phyloP scores from a whole-genome alignment of 2,113 vertebrate genomes.

The Engystomops pustulosus region DNA sequence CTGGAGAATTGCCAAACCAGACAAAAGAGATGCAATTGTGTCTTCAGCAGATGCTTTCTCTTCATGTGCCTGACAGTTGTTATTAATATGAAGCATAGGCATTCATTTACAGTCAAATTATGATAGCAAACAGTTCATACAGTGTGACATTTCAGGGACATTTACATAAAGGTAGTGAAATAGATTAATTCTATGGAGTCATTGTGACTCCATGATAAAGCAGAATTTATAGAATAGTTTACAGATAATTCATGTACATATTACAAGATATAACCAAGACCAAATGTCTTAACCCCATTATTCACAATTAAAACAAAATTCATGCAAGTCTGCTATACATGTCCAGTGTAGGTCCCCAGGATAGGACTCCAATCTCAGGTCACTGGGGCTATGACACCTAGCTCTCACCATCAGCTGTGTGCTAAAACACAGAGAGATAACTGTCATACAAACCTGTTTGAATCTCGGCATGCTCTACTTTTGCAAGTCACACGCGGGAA shows the following conservation, averaged over 20 bases:
- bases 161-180: neutral
- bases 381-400: too few relatives aligned
- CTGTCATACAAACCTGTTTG: too few relatives aligned
- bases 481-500: too few relatives aligned
- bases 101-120: neutral
- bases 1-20: neutral
- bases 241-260: neutral
- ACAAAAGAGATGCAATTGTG: neutral
- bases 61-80: neutral
- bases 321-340: too few relatives aligned
- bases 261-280: neutral
- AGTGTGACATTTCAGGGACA: slow-evolving; percentile 4
- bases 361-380: too few relatives aligned
- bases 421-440: too few relatives aligned
- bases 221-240: neutral
- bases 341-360: too few relatives aligned
- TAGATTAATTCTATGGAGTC: neutral
- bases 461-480: too few relatives aligned
- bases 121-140: neutral
- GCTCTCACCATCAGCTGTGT: too few relatives aligned
- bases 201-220: neutral
- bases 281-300: too few relatives aligned
- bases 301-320: too few relatives aligned
- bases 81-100: neutral
- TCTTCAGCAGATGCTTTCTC: neutral